A percentile compares a stretch with the other conserved stretches of the same genome.
Conservation (phyloP, 1,140 invertebrate species). For the Drosophila jambulina region DNA sequence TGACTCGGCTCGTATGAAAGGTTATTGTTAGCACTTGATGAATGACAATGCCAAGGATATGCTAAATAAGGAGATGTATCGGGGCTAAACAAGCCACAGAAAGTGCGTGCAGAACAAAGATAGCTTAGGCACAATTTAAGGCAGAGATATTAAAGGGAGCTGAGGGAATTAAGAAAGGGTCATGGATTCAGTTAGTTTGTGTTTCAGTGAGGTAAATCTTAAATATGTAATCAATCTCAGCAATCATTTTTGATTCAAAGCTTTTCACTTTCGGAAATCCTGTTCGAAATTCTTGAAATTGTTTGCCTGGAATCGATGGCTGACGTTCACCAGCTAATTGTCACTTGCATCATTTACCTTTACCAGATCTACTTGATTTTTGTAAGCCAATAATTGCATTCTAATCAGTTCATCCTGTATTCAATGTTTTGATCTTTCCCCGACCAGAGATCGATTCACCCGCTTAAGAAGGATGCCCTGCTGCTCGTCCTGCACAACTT, state of each 20-base stretch:
- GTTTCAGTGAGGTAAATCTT: no score
- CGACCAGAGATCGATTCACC: conserved; percentile 38
- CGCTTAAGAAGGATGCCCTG: conserved; percentile 51
- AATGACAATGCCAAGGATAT: conserved; percentile 3
- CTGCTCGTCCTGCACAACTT: conserved; percentile 56
- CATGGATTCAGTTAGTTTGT: background rate
- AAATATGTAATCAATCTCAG: background rate
- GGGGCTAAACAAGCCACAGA: background rate
- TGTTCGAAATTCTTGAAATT: conserved; percentile 19
- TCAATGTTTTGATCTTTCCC: background rate
- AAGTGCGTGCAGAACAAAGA: conserved; percentile 1
- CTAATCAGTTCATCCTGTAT: no score
- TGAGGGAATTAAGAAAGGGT: background rate
- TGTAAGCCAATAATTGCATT: background rate
- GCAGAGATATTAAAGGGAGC: background rate
- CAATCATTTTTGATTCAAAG: conserved; percentile 7
- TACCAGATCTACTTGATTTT: conserved; percentile 30
- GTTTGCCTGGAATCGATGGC: conserved; percentile 12
- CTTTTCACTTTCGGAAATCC: background rate
- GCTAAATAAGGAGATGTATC: background rate
- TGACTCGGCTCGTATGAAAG: conserved; percentile 8
- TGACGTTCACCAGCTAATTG: conserved; percentile 41
- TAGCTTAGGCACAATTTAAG: background rate
- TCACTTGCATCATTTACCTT: conserved; percentile 30
- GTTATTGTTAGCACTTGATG: conserved; percentile 26